phyloP scores from a whole-genome alignment of 2,888 invertebrate species.

The Ischnura elegans region DNA sequence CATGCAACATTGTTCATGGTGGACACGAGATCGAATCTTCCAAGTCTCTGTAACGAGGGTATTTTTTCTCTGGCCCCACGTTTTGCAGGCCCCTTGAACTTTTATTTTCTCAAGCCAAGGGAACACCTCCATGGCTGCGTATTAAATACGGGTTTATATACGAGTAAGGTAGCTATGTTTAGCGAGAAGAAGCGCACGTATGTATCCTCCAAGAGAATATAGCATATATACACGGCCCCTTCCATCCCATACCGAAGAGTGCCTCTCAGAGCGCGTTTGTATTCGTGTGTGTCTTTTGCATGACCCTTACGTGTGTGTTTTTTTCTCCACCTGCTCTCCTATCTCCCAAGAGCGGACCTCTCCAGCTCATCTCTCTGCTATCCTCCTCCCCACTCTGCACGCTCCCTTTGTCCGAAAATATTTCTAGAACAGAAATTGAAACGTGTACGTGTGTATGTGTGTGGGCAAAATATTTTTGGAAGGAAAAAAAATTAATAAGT shows the following conservation, averaged over 20 bases:
- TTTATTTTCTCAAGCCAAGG: background rate
- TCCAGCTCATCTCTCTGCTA: background rate
- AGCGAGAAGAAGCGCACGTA: background rate
- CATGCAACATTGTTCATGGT: background rate
- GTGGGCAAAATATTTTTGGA: background rate
- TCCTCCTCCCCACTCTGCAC: background rate
- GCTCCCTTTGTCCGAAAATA: background rate
- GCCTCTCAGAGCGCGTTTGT: background rate
- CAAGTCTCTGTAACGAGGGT: background rate
- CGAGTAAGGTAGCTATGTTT: background rate
- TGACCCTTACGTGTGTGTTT: constrained; percentile 6
- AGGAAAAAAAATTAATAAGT: background rate
- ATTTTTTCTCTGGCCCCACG: background rate
- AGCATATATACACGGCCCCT: no score
- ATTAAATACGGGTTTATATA: background rate
- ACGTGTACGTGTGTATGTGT: no score
- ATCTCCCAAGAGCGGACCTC: background rate
- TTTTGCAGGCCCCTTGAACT: background rate
- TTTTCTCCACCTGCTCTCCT: no score
- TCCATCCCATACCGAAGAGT: background rate
- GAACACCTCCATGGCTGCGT: background rate
- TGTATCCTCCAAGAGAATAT: no score
- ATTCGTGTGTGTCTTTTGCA: background rate
- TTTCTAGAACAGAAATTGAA: constrained; percentile 26
- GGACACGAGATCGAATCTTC: constrained; percentile 5